These are phyloP conservation scores for Chrysotoxum bicinctum DNA, from an alignment of 2,888 invertebrate genomes.

Conservation along the genomic window DNA sequence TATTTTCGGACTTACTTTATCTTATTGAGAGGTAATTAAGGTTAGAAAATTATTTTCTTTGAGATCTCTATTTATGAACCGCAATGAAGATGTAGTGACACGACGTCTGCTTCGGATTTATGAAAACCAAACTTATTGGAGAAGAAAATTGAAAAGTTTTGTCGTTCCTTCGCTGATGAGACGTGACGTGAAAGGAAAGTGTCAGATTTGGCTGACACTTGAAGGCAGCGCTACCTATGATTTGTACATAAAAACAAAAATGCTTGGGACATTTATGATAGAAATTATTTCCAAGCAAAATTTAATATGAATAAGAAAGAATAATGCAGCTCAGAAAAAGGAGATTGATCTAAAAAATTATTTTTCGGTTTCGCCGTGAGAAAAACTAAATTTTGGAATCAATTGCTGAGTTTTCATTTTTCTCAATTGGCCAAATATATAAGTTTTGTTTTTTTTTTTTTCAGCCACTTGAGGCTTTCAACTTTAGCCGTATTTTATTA, in stretches of 20 bases:
- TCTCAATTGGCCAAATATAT: too few species aligned
- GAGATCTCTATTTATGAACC: neutral
- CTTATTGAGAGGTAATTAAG: slow-evolving; percentile 24
- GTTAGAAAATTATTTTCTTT: neutral
- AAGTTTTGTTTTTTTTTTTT: too few species aligned
- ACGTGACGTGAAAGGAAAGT: slow-evolving; percentile 77
- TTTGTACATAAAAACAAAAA: neutral
- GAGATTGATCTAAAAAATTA: too few species aligned
- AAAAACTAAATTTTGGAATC: too few species aligned
- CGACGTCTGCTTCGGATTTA: slow-evolving; percentile 45
- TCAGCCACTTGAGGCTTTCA: too few species aligned
- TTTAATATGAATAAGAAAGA: too few species aligned
- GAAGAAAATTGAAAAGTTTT: slow-evolving; percentile 42
- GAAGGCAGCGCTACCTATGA: slow-evolving; percentile 27
- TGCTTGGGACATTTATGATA: neutral
- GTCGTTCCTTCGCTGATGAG: slow-evolving; percentile 73
- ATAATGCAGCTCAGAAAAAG: too few species aligned
- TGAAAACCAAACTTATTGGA: slow-evolving; percentile 20
- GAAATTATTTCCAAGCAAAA: too few species aligned
- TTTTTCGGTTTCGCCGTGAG: too few species aligned
- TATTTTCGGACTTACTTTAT: slow-evolving; percentile 41
- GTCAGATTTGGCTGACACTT: slow-evolving; percentile 74
- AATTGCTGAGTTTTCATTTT: too few species aligned
- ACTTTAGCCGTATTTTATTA: too few species aligned
- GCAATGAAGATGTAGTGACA: slow-evolving; percentile 41